Base-by-base conservation (phyloP, 2,888 invertebrate species). In the Hyles lineata region DNA sequence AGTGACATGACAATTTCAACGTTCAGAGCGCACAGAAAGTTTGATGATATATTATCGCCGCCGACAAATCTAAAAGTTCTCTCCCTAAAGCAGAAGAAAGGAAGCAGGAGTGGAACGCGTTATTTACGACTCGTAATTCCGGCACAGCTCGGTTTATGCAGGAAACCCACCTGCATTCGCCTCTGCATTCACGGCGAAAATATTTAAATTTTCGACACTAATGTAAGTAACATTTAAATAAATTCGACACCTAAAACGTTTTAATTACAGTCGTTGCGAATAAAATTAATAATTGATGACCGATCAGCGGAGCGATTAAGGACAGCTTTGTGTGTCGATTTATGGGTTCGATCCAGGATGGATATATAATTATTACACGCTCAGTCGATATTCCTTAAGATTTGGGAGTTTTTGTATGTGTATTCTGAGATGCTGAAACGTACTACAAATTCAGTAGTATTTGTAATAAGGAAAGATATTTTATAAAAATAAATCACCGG, bases 111-210 rank as follows among this genome's bases (percentile, higher is more conserved):
- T 86, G 88, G 86, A 86, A 85, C 86, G 87, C 86, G 87, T 91
- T 92, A 92, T 92, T 93, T 92, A 93, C 91, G 92, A 91, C 86
- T 87, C 80, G 86, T 83, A 86, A 89, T 91, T 93, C 92, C 92
- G 91, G 89, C 83, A 84, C 85, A 83, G 84, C 82, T 83, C 67
- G 81, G 83, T 88, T 86, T 85, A 81, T 82, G 85, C 85, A 88
- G 88, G 88, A 90, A 90, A 90, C 85, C 83, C 84, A 90, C 85
- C 87, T 88, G 84, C 84, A 86, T 23, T 78, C 82, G 43, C 23
- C 23, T 11, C 1, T 67, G 50, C 23, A 50, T 67, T 67, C 15
- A 23, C 21, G 23, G 23, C 50, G 43, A 67, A 62, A 62, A 32
- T 62, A 32, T 32, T 15, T 32, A 9, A 62, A 32, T 23, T 50